Evolutionary conservation across 2,797 vertebrate genomes (phyloP).

Genomic region (Phylloscopus collybita): DNA sequence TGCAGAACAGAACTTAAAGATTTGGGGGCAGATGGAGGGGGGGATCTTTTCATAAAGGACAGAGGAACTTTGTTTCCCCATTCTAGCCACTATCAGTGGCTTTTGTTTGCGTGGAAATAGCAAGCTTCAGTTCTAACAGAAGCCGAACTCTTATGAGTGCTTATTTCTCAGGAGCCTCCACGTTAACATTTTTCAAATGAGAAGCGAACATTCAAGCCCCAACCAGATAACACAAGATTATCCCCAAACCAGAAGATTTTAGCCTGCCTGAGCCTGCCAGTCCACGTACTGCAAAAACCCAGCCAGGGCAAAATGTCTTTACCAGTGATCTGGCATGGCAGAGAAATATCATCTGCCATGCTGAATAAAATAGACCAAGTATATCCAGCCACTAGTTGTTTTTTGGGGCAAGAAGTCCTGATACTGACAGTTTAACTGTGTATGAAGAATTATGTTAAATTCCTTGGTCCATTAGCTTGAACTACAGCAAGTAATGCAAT

Average conservation of each 20-base stretch:
- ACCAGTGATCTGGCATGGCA: slow-evolving; percentile 11
- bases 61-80: slow-evolving; percentile 45
- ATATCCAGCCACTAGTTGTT: background rate
- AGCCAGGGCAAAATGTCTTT: slow-evolving; percentile 18
- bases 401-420: background rate
- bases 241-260: slow-evolving; percentile 37
- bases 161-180: slow-evolving; percentile 17
- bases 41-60: slow-evolving; percentile 18
- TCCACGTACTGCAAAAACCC: slow-evolving; percentile 45
- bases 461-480: slow-evolving; percentile 25
- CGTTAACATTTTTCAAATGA: slow-evolving; percentile 9
- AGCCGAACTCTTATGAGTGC: background rate
- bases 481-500: background rate
- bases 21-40: background rate
- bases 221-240: slow-evolving; percentile 9
- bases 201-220: slow-evolving; percentile 5
- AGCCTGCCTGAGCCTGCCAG: slow-evolving; percentile 33
- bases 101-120: background rate
- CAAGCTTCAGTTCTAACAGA: slow-evolving; percentile 12
- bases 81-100: background rate
- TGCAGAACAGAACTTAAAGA: slow-evolving; percentile 28
- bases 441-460: background rate
- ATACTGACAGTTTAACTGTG: background rate
- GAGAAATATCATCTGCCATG: slow-evolving; percentile 19
- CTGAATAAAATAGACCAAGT: background rate